Evolutionary conservation across 2,113 vertebrate genomes (phyloP), one percentile per base, ranked within the genome.

Genomic region (Cyprinus carpio): DNA sequence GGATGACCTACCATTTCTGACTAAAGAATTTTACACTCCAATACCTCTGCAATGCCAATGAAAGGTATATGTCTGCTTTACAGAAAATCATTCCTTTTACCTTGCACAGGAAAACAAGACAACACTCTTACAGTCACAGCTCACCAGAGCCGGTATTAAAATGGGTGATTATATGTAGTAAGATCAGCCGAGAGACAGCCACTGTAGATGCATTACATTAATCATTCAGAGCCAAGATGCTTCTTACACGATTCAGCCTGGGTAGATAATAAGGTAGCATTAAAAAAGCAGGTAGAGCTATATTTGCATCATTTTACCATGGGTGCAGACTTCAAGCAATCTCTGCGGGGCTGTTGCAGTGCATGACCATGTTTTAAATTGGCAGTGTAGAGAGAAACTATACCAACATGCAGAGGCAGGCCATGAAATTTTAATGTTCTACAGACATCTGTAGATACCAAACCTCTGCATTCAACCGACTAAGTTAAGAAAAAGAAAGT

Each of bases 351-450:
- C 62, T 81, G 62, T 51, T 51, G 79, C 62, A 81, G 43, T 18
- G 43, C 62, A 81, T 49, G 46, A 65, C 40, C 62, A 51, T 84
- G 27, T 80, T 74, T 80, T 72, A 80, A 71, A 72, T 43, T 56
- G 67, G 15, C n/a, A 31, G 58, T 23, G 64, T 78, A 67, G 72
- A 31, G 58, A 56, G 60, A 51, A 54, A 58, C 58, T 31, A 81
- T 31, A 81, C 62, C 62, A 80, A 72, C 76, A 62, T 56, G 8
- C 75, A 69, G 49, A 85, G 43, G 43, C 27, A 27, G 54, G 75
- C 65, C 64, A 85, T 85, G 46, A 79, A 79, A 85, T 40, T 71
- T 71, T 72, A 85, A 85, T 85, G 76, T 79, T 79, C 75, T 79
- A 67, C 84, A 79, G 75, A 40, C 74, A 67, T 65, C 79, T 81